Conservation (phyloP, 1,140 invertebrate species). For the Eupristina koningsbergeri region DNA sequence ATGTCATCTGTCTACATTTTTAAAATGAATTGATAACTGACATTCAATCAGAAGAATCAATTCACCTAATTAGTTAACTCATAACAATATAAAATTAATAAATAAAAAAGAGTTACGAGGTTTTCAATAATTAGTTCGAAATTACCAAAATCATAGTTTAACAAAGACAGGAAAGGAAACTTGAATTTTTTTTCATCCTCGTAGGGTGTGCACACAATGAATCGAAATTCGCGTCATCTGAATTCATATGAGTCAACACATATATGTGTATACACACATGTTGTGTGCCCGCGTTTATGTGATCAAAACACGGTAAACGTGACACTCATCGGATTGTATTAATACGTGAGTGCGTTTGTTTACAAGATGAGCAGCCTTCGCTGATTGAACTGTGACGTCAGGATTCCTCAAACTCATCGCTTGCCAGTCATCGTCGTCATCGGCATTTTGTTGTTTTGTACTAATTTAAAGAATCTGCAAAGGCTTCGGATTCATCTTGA, state of each 20-base stretch:
- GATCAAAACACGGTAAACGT: too few species aligned
- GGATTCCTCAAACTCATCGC: conserved; percentile 8
- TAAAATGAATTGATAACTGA: too few species aligned
- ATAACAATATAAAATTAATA: too few species aligned
- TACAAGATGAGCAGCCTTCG: too few species aligned
- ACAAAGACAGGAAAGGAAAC: neutral
- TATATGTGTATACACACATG: neutral
- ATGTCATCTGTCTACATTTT: too few species aligned
- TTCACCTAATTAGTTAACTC: too few species aligned
- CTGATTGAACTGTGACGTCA: neutral
- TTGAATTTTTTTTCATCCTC: too few species aligned
- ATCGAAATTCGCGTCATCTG: neutral
- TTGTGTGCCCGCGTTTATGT: neutral
- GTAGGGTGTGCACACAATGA: neutral
- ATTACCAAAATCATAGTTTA: too few species aligned
- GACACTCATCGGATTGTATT: too few species aligned
- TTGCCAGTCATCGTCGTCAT: neutral
- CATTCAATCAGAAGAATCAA: too few species aligned
- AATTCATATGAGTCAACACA: neutral
- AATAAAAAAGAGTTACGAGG: too few species aligned
- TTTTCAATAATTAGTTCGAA: too few species aligned
- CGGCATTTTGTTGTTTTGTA: neutral
- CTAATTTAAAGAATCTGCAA: neutral
- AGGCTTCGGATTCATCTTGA: neutral
- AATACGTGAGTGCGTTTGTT: neutral